Conservation (phyloP, 2,888 invertebrate genomes). For the Tipula unca region DNA sequence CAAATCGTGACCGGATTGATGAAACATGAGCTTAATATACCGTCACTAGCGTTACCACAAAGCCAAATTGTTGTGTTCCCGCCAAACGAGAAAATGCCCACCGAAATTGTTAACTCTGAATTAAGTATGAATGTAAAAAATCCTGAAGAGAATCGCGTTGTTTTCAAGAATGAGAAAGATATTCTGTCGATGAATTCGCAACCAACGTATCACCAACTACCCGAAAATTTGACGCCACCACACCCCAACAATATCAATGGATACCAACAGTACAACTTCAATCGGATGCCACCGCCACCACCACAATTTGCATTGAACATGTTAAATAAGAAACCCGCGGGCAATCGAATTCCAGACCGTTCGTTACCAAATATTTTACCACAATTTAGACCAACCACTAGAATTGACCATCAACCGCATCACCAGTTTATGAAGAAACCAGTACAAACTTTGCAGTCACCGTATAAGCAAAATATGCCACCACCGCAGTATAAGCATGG, state of each 20-base stretch:
- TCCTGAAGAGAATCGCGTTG: not conserved
- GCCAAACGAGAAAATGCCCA: conserved; percentile 25
- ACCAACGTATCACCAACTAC: conserved; percentile 42
- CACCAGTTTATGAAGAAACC: conserved; percentile 35
- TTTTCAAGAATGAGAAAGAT: conserved; percentile 28
- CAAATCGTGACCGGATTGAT: conserved; percentile 25
- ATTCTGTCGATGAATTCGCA: conserved; percentile 38
- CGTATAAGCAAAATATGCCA: conserved; percentile 20
- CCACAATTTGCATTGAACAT: conserved; percentile 24
- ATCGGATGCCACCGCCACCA: conserved; percentile 23
- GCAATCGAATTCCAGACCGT: conserved; percentile 30
- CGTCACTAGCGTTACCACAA: conserved; percentile 32
- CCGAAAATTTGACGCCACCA: conserved; percentile 43
- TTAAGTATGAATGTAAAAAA: not conserved
- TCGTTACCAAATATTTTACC: conserved; percentile 59
- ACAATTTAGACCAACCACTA: conserved; percentile 61
- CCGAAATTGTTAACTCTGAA: conserved; percentile 14
- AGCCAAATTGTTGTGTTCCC: conserved; percentile 35
- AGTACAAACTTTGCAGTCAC: conserved; percentile 27
- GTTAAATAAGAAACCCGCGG: conserved; percentile 27
- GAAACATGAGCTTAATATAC: conserved; percentile 20
- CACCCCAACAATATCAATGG: conserved; percentile 26
- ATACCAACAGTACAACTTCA: not conserved
- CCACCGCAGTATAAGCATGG: not conserved
- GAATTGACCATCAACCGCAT: conserved; percentile 41